Percentiles rank a stretch among this genome's conserved stretches.
These are phyloP conservation scores for Harpalus rufipes DNA, from an alignment of 2,888 invertebrate genomes.

Conservation along the genomic window DNA sequence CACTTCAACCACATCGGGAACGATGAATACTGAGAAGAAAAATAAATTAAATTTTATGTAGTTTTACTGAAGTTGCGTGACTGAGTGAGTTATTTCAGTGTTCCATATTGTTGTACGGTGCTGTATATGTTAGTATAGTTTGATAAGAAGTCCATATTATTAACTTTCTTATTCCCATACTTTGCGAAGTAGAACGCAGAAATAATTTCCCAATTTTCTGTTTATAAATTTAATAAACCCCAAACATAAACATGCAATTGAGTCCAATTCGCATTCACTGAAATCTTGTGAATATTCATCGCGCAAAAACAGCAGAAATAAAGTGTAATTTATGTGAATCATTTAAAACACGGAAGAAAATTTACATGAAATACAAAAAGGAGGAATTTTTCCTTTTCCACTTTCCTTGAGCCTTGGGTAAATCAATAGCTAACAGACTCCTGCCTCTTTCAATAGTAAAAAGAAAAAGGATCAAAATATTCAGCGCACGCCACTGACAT, in stretches of 20 bases:
- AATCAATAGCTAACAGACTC: constrained; percentile 17
- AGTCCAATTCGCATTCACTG: neutral
- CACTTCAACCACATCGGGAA: neutral
- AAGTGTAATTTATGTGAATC: constrained; percentile 34
- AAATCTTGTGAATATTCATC: constrained; percentile 17
- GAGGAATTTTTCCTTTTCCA: constrained; percentile 20
- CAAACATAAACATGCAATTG: neutral
- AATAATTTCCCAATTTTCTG: neutral
- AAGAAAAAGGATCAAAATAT: constrained; percentile 10
- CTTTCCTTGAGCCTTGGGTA: neutral
- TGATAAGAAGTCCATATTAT: too few relatives aligned
- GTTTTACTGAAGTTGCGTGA: too few relatives aligned
- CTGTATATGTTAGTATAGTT: too few relatives aligned
- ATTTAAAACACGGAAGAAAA: constrained; percentile 26
- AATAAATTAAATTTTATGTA: neutral
- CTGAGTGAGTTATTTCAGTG: too few relatives aligned
- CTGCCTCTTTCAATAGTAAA: constrained; percentile 1
- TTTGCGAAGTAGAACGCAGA: neutral
- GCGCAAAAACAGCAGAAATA: constrained; percentile 31
- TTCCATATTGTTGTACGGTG: too few relatives aligned
- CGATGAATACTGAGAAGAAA: neutral
- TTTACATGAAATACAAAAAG: constrained; percentile 21
- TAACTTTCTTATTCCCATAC: too few relatives aligned
- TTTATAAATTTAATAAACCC: neutral
- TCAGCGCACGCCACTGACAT: neutral